Conservation (phyloP, 2,113 vertebrate genomes). For the Pelodiscus sinensis region DNA sequence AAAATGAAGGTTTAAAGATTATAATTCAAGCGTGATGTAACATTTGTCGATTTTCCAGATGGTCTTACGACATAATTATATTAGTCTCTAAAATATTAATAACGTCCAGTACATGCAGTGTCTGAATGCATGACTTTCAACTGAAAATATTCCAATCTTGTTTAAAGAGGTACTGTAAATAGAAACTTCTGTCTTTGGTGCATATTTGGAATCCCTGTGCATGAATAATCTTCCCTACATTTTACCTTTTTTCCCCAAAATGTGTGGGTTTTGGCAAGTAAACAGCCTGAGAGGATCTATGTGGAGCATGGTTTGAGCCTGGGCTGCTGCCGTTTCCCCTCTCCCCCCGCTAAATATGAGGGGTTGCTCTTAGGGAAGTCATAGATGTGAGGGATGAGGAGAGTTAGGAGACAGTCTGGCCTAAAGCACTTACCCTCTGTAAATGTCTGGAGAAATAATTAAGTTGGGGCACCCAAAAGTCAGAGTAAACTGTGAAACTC, state of each 20-base stretch:
- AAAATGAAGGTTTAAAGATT: constrained; percentile 31
- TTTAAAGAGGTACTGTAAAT: not conserved
- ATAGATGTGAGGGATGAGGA: not conserved
- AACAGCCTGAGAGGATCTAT: not conserved
- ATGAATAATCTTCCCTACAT: not conserved
- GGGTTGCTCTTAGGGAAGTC: not conserved
- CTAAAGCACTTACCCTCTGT: fast-evolving
- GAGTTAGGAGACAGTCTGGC: not conserved
- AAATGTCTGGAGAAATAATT: fast-evolving
- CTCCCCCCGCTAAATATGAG: not conserved
- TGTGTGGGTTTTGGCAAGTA: fast-evolving
- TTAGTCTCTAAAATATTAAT: constrained; percentile 39
- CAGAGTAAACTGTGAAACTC: fast-evolving
- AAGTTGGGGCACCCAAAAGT: fast-evolving
- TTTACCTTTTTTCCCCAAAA: not conserved
- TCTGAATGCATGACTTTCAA: constrained; percentile 24
- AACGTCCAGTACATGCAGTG: not conserved
- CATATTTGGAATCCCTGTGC: not conserved
- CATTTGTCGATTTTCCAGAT: constrained; percentile 59
- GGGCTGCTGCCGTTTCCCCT: not conserved
- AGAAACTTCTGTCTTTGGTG: not conserved
- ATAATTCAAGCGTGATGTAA: constrained; percentile 65
- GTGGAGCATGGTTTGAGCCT: not conserved
- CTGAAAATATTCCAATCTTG: not conserved
- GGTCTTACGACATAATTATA: constrained; percentile 49